Conservation (phyloP, 2,797 vertebrate species). For the Telmatherina bonti region DNA sequence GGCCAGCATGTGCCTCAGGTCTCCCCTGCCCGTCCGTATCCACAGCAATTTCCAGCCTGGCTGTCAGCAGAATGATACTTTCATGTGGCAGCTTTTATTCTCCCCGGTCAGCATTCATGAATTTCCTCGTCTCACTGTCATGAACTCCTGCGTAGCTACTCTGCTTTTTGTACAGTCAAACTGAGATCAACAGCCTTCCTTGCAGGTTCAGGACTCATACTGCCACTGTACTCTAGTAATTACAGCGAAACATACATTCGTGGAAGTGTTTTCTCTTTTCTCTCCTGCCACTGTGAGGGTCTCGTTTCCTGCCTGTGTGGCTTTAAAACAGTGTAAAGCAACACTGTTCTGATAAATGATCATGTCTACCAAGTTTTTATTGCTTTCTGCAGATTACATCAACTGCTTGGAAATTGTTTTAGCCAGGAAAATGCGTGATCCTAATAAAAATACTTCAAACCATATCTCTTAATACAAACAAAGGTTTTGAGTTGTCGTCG, state of each 20-base stretch:
- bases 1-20: conserved; percentile 73
- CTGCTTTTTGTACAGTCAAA: conserved; percentile 31
- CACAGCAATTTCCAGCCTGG: conserved; percentile 62
- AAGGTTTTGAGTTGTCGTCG: conserved; percentile 40
- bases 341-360: conserved; percentile 72
- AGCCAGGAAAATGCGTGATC: conserved; percentile 55
- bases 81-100: conserved; percentile 51
- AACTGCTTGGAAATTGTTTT: conserved; percentile 57
- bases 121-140: conserved; percentile 41
- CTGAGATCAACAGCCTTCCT: conserved; percentile 10
- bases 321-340: conserved; percentile 54
- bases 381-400: conserved; percentile 75
- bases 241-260: conserved; percentile 6
- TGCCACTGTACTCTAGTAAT: conserved; percentile 21
- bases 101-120: conserved; percentile 56
- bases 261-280: background rate
- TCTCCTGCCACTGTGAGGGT: conserved; percentile 16
- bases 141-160: conserved; percentile 35
- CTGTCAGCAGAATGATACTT: conserved; percentile 55
- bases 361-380: conserved; percentile 67
- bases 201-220: conserved; percentile 25
- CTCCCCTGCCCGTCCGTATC: conserved; percentile 62
- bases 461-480: conserved; percentile 61
- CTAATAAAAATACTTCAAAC: conserved; percentile 68
- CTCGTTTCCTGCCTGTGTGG: conserved; percentile 55